phyloP scores from a whole-genome alignment of 2,113 vertebrate species.

The Diglossa brunneiventris region DNA sequence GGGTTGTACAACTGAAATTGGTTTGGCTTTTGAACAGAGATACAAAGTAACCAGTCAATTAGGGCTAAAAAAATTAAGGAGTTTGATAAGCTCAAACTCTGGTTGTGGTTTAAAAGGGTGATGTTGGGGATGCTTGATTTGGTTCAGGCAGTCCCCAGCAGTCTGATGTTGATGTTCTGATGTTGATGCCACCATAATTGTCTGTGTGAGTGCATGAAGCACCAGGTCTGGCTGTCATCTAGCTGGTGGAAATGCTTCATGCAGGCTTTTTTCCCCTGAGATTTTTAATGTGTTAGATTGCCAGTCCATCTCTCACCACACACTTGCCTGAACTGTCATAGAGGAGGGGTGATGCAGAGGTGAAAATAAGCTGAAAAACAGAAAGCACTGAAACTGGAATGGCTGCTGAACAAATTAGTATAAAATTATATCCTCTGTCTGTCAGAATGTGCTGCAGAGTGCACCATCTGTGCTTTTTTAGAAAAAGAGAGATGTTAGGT shows the following conservation, averaged over 20 bases:
- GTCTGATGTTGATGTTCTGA: background rate
- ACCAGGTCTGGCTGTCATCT: background rate
- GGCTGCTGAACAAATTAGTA: conserved; percentile 24
- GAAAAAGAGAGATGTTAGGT: background rate
- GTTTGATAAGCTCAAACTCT: background rate
- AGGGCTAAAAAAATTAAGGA: background rate
- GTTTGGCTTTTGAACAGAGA: background rate
- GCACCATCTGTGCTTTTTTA: background rate
- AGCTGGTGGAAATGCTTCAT: background rate
- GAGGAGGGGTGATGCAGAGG: background rate
- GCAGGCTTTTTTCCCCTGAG: background rate
- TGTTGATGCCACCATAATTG: background rate
- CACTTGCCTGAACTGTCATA: background rate
- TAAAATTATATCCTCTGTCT: conserved; percentile 27
- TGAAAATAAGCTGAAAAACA: conserved; percentile 26
- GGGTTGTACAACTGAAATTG: background rate
- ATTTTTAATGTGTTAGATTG: background rate
- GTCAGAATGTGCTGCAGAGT: background rate
- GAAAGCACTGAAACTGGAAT: background rate
- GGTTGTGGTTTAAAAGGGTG: background rate
- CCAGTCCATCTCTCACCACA: background rate
- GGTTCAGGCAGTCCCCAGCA: background rate
- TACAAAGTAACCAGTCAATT: background rate
- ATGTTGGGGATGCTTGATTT: background rate
- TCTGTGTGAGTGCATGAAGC: background rate